Percentiles rank a stretch among this genome's conserved stretches.
Conservation (phyloP, 2,888 invertebrate species). For the Athalia rosae region DNA sequence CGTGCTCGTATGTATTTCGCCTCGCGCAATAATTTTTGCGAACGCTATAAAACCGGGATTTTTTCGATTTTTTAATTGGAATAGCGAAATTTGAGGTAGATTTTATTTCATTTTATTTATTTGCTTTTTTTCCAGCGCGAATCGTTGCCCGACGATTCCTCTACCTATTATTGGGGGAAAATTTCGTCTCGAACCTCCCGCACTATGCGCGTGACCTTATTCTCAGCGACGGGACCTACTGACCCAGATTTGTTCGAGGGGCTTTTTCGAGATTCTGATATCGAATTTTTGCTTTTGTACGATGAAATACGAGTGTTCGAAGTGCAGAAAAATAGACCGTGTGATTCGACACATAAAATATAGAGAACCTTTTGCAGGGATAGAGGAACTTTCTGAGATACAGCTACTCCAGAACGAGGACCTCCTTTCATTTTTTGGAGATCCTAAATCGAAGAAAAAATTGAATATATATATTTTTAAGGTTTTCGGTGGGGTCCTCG, state of each 20-base stretch:
- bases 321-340: conserved; percentile 33
- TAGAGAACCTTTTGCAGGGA: too few relatives aligned
- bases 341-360: conserved; percentile 15
- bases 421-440: too few relatives aligned
- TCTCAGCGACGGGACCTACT: conserved; percentile 58
- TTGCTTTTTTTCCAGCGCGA: not conserved
- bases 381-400: too few relatives aligned
- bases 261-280: conserved; percentile 33
- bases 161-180: not conserved
- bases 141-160: not conserved
- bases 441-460: too few relatives aligned
- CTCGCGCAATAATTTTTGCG: too few relatives aligned
- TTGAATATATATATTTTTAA: too few relatives aligned
- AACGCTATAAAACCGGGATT: not conserved
- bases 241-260: conserved; percentile 60
- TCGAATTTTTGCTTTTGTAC: conserved; percentile 30
- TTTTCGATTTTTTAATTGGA: not conserved
- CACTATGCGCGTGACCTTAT: conserved; percentile 67
- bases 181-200: conserved; percentile 53
- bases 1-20: conserved; percentile 2
- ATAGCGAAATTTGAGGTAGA: not conserved
- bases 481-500: conserved; percentile 8
- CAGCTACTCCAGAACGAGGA: too few relatives aligned
- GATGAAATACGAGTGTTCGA: not conserved
- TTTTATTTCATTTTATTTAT: not conserved